Percentiles rank a stretch among this genome's conserved stretches.
These are phyloP conservation scores for Lathronympha strigana DNA, from an alignment of 2,888 invertebrate species.

Conservation along the genomic window DNA sequence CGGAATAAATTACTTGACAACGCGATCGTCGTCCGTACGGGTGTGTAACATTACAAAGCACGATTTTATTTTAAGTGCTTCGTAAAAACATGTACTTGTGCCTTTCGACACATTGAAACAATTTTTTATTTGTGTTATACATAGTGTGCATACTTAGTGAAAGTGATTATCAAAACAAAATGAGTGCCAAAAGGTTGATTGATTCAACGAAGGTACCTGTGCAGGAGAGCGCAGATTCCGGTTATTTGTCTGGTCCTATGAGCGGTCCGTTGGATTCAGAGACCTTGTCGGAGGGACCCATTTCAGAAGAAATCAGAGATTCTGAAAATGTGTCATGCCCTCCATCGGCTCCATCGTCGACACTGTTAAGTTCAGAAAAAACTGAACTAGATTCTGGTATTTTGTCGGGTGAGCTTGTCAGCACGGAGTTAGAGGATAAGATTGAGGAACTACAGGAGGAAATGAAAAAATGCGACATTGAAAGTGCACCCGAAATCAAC, in stretches of 20 bases:
- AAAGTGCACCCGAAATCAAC: background rate
- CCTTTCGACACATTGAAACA: slow-evolving; percentile 49
- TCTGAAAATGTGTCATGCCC: slow-evolving; percentile 4
- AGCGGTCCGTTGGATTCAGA: slow-evolving; percentile 54
- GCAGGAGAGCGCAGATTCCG: slow-evolving; percentile 70
- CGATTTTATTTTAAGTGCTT: slow-evolving; percentile 44
- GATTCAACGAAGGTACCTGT: slow-evolving; percentile 63
- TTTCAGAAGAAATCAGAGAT: slow-evolving; percentile 40
- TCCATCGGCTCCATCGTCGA: slow-evolving; percentile 4
- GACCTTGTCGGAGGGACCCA: slow-evolving; percentile 49
- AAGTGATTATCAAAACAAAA: slow-evolving; percentile 54
- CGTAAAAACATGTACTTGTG: slow-evolving; percentile 62
- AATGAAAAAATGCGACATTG: slow-evolving; percentile 6
- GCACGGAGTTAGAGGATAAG: background rate
- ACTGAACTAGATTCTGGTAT: slow-evolving; percentile 12
- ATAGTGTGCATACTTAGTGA: slow-evolving; percentile 44
- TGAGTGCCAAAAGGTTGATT: slow-evolving; percentile 74
- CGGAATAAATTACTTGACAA: slow-evolving; percentile 11
- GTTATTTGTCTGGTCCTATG: slow-evolving; percentile 66
- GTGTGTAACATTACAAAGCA: background rate
- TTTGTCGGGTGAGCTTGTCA: background rate
- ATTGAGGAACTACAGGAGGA: background rate
- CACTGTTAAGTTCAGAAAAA: slow-evolving; percentile 8
- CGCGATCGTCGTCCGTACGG: background rate
- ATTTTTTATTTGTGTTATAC: slow-evolving; percentile 43